Percentiles rank a stretch among this genome's conserved stretches.
Evolutionary conservation across 2,797 vertebrate genomes (phyloP).

Genomic region (Yasuhikotakia modesta): DNA sequence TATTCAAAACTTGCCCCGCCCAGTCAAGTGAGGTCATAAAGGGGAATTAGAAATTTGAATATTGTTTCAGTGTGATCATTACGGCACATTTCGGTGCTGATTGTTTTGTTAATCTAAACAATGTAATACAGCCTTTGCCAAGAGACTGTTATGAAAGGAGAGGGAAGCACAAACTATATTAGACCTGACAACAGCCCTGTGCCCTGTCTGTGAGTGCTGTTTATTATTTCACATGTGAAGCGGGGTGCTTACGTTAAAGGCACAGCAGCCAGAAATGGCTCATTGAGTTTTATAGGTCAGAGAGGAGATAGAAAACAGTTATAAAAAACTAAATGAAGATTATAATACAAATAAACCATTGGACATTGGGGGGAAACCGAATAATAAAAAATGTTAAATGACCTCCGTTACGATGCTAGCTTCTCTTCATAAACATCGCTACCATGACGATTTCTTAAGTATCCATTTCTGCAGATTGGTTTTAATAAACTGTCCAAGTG

Average conservation of each 20-base stretch:
- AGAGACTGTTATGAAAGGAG: not conserved
- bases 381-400: conserved; percentile 4
- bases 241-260: not conserved
- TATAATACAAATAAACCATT: conserved; percentile 1
- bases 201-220: not conserved
- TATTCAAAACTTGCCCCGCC: not conserved
- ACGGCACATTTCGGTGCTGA: not conserved
- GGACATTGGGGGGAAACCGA: not conserved
- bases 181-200: not conserved
- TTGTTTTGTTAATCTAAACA: not conserved
- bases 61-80: too few species aligned
- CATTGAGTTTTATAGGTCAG: not conserved
- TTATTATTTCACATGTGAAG: not conserved
- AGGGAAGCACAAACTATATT: not conserved
- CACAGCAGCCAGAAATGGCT: not conserved
- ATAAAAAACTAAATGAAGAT: conserved; percentile 5
- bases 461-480: not conserved
- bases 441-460: not conserved
- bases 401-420: not conserved
- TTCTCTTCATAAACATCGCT: not conserved
- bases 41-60: too few species aligned
- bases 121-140: not conserved
- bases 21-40: not conserved
- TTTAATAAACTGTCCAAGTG: not conserved
- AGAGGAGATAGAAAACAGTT: not conserved